These are phyloP conservation scores for Platyrinchus mystaceus DNA, from an alignment of 2,797 vertebrate genomes.

Conservation along the genomic window DNA sequence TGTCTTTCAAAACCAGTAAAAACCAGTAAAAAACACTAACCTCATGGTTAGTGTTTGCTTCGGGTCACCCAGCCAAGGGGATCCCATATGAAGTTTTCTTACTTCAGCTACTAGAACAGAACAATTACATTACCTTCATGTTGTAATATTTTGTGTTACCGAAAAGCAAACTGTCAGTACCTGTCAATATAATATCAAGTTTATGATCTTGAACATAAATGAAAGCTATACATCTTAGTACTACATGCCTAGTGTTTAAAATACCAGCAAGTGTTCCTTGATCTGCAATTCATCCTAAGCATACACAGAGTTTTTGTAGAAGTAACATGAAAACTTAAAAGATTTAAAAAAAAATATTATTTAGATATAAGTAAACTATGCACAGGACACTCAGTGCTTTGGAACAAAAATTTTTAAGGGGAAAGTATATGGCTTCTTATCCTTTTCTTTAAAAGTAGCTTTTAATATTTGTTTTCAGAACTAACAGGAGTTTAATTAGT, in stretches of 20 bases:
- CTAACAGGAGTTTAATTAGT: background rate
- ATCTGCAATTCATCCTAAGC: background rate
- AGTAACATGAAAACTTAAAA: background rate
- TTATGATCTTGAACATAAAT: background rate
- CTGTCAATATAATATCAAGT: background rate
- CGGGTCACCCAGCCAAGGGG: accelerated
- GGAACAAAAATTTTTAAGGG: background rate
- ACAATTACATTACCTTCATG: background rate
- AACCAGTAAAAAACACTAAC: no score
- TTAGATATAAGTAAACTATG: background rate
- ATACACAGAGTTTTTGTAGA: background rate
- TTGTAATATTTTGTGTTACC: background rate
- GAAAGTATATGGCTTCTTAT: background rate
- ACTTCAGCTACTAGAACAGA: background rate
- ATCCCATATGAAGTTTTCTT: background rate
- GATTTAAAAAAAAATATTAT: background rate
- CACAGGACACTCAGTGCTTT: background rate
- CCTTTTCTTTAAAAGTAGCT: background rate
- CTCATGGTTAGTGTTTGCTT: background rate
- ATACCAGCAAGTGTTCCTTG: background rate
- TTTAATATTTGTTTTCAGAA: background rate
- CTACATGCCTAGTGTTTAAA: background rate
- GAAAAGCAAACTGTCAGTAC: background rate
- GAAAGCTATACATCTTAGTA: background rate
- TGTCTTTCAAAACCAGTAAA: background rate